These are phyloP conservation scores for Stenopsyche tienmushanensis DNA, from an alignment of 1,140 invertebrate genomes.

Conservation along the genomic window DNA sequence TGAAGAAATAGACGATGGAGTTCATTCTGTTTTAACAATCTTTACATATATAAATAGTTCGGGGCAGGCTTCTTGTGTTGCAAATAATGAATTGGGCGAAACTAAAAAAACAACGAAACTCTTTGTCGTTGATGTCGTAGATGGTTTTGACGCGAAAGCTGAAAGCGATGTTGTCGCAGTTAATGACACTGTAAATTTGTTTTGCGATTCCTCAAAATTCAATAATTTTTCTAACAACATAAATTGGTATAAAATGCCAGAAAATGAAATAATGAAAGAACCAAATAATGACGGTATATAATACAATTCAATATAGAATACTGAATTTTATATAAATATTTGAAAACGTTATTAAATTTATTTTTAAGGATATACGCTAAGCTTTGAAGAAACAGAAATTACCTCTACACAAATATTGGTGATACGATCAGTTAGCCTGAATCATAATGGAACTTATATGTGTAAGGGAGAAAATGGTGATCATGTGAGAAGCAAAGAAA, in stretches of 20 bases:
- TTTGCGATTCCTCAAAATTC: constrained; percentile 58
- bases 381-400: neutral
- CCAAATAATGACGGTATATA: constrained; percentile 7
- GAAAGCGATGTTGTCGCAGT: constrained; percentile 46
- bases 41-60: no score
- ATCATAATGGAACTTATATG: neutral
- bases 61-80: neutral
- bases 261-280: neutral
- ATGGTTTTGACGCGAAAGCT: constrained; percentile 47
- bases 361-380: neutral
- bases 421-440: neutral
- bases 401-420: neutral
- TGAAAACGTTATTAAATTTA: neutral
- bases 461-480: neutral
- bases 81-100: neutral
- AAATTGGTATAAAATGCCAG: constrained; percentile 42
- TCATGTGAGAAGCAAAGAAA: neutral
- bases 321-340: neutral
- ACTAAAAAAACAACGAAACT: neutral
- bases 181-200: constrained; percentile 54
- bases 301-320: constrained; percentile 20
- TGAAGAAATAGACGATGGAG: neutral
- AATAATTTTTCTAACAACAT: constrained; percentile 50
- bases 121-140: constrained; percentile 45
- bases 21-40: no score